These are phyloP conservation scores for Neelides folsomi DNA, from an alignment of 2,888 invertebrate genomes.

Conservation along the genomic window DNA sequence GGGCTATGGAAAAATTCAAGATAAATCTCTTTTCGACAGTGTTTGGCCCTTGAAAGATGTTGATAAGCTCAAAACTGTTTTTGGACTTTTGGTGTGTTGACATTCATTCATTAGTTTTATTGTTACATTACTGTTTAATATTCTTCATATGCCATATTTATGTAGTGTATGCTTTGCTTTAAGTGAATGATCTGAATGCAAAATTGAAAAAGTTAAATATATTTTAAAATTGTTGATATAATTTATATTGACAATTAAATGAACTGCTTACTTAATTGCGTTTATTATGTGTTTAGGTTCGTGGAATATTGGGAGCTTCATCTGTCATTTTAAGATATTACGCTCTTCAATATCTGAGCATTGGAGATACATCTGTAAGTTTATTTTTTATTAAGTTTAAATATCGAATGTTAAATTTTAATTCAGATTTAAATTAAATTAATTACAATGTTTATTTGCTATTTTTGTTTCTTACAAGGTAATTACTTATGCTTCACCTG, in stretches of 20 bases:
- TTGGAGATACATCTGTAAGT: conserved; percentile 23
- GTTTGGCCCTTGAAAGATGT: too few relatives aligned
- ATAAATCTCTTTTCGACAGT: too few relatives aligned
- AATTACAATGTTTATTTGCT: neutral
- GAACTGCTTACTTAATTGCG: neutral
- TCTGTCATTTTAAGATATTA: conserved; percentile 25
- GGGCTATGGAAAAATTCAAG: too few relatives aligned
- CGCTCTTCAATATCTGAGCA: conserved; percentile 20
- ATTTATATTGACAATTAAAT: neutral
- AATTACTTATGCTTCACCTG: conserved; percentile 23
- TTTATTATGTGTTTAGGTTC: conserved; percentile 9
- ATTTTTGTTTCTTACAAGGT: conserved; percentile 1
- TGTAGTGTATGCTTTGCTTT: too few relatives aligned
- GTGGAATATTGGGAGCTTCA: conserved; percentile 23
- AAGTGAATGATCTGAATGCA: too few relatives aligned
- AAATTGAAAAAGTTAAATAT: too few relatives aligned
- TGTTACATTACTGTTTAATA: too few relatives aligned
- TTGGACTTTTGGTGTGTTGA: too few relatives aligned
- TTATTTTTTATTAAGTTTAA: neutral
- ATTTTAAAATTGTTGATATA: too few relatives aligned
- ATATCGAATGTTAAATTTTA: neutral
- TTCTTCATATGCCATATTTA: too few relatives aligned
- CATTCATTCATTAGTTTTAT: too few relatives aligned
- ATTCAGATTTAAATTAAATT: neutral
- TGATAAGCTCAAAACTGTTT: too few relatives aligned